phyloP scores from a whole-genome alignment of 2,888 invertebrate genomes.

The Mythimna impura region DNA sequence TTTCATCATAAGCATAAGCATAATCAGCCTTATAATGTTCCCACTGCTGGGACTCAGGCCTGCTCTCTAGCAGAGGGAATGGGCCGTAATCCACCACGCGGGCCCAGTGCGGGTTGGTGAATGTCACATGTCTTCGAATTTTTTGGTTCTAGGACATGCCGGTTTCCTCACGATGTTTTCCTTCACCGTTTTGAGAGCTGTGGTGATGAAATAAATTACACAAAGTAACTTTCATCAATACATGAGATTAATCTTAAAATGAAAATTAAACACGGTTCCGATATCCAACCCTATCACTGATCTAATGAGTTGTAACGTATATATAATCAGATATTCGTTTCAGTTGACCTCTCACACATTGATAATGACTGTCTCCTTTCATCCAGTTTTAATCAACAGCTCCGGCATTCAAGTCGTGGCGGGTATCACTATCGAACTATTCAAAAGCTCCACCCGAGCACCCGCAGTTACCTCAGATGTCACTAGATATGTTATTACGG shows the following conservation, averaged over 20 bases:
- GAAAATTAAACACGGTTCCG: not conserved
- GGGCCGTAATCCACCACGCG: too few relatives aligned
- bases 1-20: too few relatives aligned
- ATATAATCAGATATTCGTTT: not conserved
- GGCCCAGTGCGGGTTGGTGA: too few relatives aligned
- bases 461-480: conserved; percentile 17
- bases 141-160: too few relatives aligned
- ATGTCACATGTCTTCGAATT: too few relatives aligned
- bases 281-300: not conserved
- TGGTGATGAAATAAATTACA: too few relatives aligned
- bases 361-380: conserved; percentile 34
- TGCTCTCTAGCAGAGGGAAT: too few relatives aligned
- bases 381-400: conserved; percentile 46
- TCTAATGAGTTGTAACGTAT: not conserved
- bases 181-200: too few relatives aligned
- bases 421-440: conserved; percentile 47
- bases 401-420: conserved; percentile 35
- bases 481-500: conserved; percentile 31
- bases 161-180: too few relatives aligned
- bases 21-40: too few relatives aligned
- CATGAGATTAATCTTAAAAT: not conserved
- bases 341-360: conserved; percentile 16
- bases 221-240: not conserved
- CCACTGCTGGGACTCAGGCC: too few relatives aligned
- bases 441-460: conserved; percentile 21